Percentiles rank a stretch among this genome's conserved stretches.
These are phyloP conservation scores for Spodoptera exigua DNA, from an alignment of 2,888 invertebrate species.

Conservation along the genomic window DNA sequence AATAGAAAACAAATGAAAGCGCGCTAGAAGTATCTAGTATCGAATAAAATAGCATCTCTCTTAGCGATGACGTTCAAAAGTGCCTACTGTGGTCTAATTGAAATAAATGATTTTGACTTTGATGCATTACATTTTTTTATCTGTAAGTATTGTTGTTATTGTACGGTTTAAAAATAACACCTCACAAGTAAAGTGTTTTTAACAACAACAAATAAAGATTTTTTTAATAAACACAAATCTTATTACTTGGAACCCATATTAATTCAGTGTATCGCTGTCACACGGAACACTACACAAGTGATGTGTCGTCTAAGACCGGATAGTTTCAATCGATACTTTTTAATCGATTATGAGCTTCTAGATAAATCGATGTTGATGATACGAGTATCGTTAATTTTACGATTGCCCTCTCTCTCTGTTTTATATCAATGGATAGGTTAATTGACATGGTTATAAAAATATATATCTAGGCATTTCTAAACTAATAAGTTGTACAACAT, in stretches of 20 bases:
- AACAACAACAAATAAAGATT: no score
- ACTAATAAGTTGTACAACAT: constrained; percentile 6
- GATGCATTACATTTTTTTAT: no score
- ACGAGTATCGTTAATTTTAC: constrained; percentile 44
- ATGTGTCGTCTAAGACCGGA: constrained; percentile 35
- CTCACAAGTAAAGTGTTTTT: no score
- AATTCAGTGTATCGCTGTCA: constrained; percentile 35
- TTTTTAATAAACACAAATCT: constrained; percentile 1
- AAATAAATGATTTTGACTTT: no score
- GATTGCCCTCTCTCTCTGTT: constrained; percentile 30
- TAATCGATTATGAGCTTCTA: constrained; percentile 31
- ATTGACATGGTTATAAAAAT: constrained; percentile 55
- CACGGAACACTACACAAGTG: constrained; percentile 42
- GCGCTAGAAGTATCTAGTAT: no score
- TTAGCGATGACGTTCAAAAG: no score
- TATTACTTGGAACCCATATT: constrained; percentile 17
- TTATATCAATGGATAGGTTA: constrained; percentile 39
- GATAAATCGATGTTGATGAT: constrained; percentile 28
- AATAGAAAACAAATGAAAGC: no score
- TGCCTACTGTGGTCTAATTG: no score
- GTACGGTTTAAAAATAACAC: no score
- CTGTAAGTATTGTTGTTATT: no score
- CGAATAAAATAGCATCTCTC: no score
- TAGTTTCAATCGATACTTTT: constrained; percentile 27
- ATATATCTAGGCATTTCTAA: constrained; percentile 49